These are phyloP conservation scores for Eristalis tenax DNA, from an alignment of 2,888 invertebrate genomes.

Conservation along the genomic window DNA sequence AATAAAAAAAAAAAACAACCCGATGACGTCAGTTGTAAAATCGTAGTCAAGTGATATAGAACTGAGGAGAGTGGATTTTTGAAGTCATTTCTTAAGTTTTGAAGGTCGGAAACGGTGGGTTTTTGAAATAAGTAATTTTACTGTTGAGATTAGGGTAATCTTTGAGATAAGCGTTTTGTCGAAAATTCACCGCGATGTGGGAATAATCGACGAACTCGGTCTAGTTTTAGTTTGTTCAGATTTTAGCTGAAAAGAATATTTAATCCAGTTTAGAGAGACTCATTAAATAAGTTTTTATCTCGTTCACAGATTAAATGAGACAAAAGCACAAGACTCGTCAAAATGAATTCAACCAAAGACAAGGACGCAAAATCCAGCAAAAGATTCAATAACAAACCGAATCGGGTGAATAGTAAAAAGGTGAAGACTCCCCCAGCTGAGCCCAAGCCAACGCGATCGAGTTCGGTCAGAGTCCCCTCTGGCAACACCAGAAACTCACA, in stretches of 20 bases:
- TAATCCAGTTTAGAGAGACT: not conserved
- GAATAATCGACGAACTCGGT: too few relatives aligned
- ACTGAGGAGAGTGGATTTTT: not conserved
- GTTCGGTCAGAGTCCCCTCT: constrained; percentile 10
- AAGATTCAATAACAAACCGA: constrained; percentile 35
- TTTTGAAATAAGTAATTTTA: not conserved
- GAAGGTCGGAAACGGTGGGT: not conserved
- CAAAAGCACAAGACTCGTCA: constrained; percentile 6
- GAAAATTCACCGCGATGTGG: too few relatives aligned
- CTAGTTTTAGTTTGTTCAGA: too few relatives aligned
- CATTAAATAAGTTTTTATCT: not conserved
- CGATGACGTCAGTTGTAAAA: not conserved
- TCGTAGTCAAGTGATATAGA: not conserved
- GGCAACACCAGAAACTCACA: constrained; percentile 15
- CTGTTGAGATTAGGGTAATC: too few relatives aligned
- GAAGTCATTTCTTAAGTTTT: not conserved
- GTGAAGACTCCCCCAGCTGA: constrained; percentile 32
- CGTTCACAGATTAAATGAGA: constrained; percentile 51
- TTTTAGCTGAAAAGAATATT: not conserved
- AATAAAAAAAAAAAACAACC: constrained; percentile 7
- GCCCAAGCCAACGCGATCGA: constrained; percentile 44
- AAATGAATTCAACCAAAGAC: constrained; percentile 64
- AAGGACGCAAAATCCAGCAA: constrained; percentile 51
- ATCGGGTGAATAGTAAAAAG: constrained; percentile 41
- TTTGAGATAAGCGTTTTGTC: too few relatives aligned